phyloP scores from a whole-genome alignment of 2,797 vertebrate species.

The Cossypha heuglini region DNA sequence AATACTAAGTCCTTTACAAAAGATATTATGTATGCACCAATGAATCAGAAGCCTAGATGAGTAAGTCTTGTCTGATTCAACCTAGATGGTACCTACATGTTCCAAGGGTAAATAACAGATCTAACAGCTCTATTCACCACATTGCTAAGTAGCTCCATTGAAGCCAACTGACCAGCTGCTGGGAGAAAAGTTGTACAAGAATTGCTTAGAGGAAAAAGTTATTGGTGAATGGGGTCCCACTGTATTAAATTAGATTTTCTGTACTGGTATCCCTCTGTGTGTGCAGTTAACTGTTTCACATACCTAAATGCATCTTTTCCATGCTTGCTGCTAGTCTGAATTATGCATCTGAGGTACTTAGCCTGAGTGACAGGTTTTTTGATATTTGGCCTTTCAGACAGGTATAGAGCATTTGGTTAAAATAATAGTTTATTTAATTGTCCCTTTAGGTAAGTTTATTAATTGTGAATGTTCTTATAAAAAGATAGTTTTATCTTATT shows the following conservation, averaged over 20 bases:
- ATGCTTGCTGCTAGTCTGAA: not conserved
- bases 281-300: not conserved
- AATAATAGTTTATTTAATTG: not conserved
- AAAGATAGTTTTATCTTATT: not conserved
- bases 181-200: not conserved
- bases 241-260: not conserved
- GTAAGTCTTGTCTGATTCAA: not conserved
- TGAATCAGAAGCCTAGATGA: not conserved
- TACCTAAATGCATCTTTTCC: not conserved
- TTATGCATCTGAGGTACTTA: not conserved
- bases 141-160: not conserved
- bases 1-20: not conserved
- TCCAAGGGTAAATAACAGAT: not conserved
- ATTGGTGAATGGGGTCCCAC: not conserved
- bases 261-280: not conserved
- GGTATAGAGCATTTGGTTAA: not conserved
- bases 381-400: not conserved
- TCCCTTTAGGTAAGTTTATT: not conserved
- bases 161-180: not conserved
- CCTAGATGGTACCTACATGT: not conserved
- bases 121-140: not conserved
- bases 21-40: not conserved
- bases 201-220: not conserved
- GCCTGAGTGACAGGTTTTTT: not conserved
- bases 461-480: not conserved